phyloP scores from a whole-genome alignment of 2,888 invertebrate species.

The Tridacna crocea region DNA sequence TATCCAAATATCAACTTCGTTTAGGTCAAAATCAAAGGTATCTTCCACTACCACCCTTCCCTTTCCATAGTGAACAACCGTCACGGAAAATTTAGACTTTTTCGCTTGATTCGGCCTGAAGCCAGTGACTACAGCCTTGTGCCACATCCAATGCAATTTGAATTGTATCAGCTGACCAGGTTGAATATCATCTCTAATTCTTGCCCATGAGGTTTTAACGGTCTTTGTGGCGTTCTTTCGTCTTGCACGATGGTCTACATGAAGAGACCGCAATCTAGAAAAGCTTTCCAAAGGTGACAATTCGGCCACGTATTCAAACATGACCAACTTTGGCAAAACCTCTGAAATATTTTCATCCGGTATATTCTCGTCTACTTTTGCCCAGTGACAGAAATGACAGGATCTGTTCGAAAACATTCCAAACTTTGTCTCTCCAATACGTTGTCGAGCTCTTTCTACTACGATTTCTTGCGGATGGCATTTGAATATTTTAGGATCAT shows the following conservation, averaged over 20 bases:
- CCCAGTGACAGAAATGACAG: constrained; percentile 53
- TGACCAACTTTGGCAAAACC: background rate
- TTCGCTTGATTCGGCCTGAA: background rate
- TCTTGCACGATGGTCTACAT: constrained; percentile 35
- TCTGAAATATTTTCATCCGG: background rate
- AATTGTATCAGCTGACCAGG: constrained; percentile 36
- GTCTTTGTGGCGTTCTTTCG: constrained; percentile 30
- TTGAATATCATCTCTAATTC: constrained; percentile 38
- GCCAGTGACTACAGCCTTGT: constrained; percentile 38
- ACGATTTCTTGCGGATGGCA: constrained; percentile 34
- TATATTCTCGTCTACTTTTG: constrained; percentile 29
- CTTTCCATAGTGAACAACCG: constrained; percentile 39
- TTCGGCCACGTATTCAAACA: background rate
- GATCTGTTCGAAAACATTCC: constrained; percentile 39
- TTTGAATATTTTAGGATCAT: constrained; percentile 19
- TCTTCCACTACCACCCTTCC: constrained; percentile 30
- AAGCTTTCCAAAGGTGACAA: constrained; percentile 2
- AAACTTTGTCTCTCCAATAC: constrained; percentile 48
- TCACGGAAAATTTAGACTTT: constrained; percentile 17
- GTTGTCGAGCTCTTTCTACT: constrained; percentile 37
- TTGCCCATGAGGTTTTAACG: constrained; percentile 15
- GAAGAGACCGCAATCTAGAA: constrained; percentile 6
- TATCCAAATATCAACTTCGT: constrained; percentile 39
- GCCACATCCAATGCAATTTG: background rate
- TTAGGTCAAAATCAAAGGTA: constrained; percentile 33